Base-by-base conservation (phyloP, 2,797 vertebrate species). In the Gouania willdenowi region DNA sequence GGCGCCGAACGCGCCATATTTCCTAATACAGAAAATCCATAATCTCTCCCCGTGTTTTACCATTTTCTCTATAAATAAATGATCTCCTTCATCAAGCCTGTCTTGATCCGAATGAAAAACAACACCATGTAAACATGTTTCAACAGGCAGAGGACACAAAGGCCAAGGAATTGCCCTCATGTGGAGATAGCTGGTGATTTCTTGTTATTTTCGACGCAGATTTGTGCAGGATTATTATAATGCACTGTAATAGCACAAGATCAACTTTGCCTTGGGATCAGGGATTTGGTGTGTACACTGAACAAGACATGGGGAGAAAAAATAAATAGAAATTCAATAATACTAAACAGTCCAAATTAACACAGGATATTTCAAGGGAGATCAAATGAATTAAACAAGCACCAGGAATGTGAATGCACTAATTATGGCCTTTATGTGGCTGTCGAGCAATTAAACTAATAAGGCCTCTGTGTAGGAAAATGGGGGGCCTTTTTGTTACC, bases 191-290 rank as follows among this genome's bases (percentile, higher is more conserved):
- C n/a, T 60, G 68, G 61, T 58, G 48, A 63, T 63, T 77, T 72
- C 63, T 23, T 80, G 46, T 52, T 75, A 67, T 83, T 81, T 79
- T 77, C 67, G 63, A 75, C 49, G 50, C 69, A 85, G 75, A 74
- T 82, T 73, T 82, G 55, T 46, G 34, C 51, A 52, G 67, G 77
- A 83, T 83, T 82, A 81, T 81, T 76, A 64, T 79, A 74, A 81
- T 76, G 45, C 76, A 75, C 49, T 50, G 69, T 36, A 69, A 76
- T 54, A 75, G 69, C 70, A 54, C 26, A 66, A 65, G 66, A 76
- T 72, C 71, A 81, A 77, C 68, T 80, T 85, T 61, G 60, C 67
- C 75, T 54, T 26, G 68, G 65, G 67, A 62, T 64, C 61, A 64
- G 39, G 47, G 71, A 83, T 84, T 80, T 82, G 41, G 60, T 71